Evolutionary conservation across 2,113 vertebrate species (phyloP).

Genomic region (Leucoraja erinaceus): DNA sequence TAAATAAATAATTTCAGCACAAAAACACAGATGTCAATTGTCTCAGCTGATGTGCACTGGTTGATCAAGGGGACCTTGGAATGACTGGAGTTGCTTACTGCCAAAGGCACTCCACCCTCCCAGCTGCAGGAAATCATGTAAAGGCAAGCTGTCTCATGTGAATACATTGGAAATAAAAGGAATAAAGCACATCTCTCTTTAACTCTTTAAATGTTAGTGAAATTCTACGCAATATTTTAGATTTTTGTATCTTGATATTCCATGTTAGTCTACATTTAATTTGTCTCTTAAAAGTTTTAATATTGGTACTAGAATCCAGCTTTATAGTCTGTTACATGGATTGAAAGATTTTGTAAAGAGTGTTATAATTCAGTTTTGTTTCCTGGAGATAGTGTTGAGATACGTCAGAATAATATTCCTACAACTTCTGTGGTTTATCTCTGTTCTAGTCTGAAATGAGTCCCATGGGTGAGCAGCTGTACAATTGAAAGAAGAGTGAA

Average conservation of each 20-base stretch:
- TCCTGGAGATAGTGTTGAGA: neutral
- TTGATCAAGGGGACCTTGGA: neutral
- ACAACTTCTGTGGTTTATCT: neutral
- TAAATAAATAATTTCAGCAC: neutral
- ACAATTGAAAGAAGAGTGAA: neutral
- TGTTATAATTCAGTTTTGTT: neutral
- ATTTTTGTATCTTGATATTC: neutral
- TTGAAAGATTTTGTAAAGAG: neutral
- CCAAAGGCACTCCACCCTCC: constrained; percentile 2
- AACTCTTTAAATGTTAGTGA: neutral
- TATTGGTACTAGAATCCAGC: neutral
- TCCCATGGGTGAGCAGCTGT: neutral
- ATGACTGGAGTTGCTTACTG: neutral
- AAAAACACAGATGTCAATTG: neutral
- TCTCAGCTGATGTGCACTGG: neutral
- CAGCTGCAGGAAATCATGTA: constrained; percentile 29
- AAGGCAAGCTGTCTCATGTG: neutral
- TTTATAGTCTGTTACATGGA: neutral
- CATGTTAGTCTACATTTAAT: neutral
- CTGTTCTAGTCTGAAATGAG: neutral
- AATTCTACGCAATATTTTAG: neutral
- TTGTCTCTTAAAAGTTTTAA: neutral
- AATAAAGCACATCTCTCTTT: neutral
- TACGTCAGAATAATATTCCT: neutral
- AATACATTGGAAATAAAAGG: constrained; percentile 19